Evolutionary conservation across 2,113 vertebrate species (phyloP).

Genomic region (Terrapene triunguis): DNA sequence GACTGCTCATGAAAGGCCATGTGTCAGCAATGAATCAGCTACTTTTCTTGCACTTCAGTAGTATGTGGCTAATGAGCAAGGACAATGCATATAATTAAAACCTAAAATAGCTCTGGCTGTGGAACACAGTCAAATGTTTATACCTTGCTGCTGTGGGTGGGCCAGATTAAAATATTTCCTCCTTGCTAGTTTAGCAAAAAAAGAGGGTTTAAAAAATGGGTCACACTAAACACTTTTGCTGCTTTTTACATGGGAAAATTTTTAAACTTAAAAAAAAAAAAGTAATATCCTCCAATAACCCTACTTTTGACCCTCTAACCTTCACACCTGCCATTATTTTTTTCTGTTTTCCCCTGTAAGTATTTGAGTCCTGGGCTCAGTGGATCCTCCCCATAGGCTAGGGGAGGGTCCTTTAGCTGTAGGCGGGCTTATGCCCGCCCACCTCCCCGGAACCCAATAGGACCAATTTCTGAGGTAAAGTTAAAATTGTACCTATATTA

Average conservation of each 20-base stretch:
- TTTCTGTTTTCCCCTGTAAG: too few relatives aligned
- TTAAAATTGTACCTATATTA: neutral
- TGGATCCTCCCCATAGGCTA: too few relatives aligned
- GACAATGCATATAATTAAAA: conserved; percentile 82
- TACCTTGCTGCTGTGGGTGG: conserved; percentile 32
- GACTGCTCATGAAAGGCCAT: conserved; percentile 79
- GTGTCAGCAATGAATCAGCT: conserved; percentile 85
- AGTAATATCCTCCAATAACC: neutral
- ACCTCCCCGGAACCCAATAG: too few relatives aligned
- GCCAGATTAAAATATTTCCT: neutral
- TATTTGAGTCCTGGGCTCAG: too few relatives aligned
- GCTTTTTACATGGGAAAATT: neutral
- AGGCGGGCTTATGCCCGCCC: too few relatives aligned
- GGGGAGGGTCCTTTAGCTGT: too few relatives aligned
- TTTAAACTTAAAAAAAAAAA: neutral
- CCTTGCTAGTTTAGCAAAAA: conserved; percentile 10
- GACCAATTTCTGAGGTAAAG: neutral
- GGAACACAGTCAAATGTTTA: conserved; percentile 67
- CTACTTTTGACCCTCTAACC: too few relatives aligned
- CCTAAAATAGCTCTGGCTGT: conserved; percentile 72
- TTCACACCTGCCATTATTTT: too few relatives aligned
- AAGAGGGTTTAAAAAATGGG: neutral
- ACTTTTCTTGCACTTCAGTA: conserved; percentile 78
- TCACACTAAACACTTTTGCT: neutral
- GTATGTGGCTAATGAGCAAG: conserved; percentile 78